Conservation (phyloP, 2,888 invertebrate genomes). For the Sarcophaga caerulescens region DNA sequence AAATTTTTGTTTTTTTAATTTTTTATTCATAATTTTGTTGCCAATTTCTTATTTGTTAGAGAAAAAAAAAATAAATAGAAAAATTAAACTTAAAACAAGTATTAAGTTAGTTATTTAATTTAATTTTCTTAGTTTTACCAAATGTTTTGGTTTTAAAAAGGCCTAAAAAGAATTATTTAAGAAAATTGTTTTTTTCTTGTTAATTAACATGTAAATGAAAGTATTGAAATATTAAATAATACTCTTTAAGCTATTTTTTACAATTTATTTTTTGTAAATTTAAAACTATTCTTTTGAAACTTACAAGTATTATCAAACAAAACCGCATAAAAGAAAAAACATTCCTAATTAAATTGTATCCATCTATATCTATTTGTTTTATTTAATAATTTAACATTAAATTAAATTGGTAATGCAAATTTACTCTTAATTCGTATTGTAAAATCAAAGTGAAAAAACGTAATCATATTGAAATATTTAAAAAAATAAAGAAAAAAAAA, state of each 20-base stretch:
- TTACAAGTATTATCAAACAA: constrained; percentile 46
- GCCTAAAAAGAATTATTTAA: not conserved
- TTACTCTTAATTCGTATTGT: no score
- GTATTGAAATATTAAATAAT: constrained; percentile 17
- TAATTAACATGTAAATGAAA: constrained; percentile 31
- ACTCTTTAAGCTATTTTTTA: constrained; percentile 1
- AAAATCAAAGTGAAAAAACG: constrained; percentile 1
- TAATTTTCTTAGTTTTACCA: constrained; percentile 22
- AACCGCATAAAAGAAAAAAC: constrained; percentile 25
- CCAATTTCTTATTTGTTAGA: not conserved
- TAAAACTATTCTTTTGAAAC: constrained; percentile 12
- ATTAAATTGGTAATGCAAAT: not conserved
- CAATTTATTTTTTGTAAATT: not conserved
- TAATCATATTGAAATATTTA: constrained; percentile 18
- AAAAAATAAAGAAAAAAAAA: constrained; percentile 36
- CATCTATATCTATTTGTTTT: constrained; percentile 12
- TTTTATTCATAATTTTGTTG: not conserved
- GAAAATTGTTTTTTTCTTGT: not conserved
- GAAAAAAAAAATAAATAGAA: not conserved
- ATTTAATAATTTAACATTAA: constrained; percentile 3
- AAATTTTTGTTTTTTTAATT: constrained; percentile 30
- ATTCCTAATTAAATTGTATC: constrained; percentile 55
- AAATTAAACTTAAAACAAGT: not conserved
- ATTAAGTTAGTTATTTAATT: not conserved
- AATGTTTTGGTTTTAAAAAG: constrained; percentile 22